Evolutionary conservation across 2,888 invertebrate genomes (phyloP).

Genomic region (Trachelus troglodyta): DNA sequence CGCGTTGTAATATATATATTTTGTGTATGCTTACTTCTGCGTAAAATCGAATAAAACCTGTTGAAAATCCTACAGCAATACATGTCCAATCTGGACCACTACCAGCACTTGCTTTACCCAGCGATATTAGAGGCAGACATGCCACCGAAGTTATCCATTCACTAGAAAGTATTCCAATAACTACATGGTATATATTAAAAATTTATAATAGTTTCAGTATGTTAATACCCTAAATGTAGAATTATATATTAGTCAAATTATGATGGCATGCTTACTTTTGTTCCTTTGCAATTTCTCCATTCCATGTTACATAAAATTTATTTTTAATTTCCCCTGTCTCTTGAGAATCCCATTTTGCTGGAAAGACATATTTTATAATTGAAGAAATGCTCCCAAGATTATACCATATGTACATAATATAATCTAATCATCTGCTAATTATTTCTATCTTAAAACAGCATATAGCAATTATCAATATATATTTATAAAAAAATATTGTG

Average conservation of each 20-base stretch:
- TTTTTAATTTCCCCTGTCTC: constrained; percentile 64
- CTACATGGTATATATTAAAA: constrained; percentile 2
- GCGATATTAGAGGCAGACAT: constrained; percentile 69
- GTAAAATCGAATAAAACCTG: constrained; percentile 88
- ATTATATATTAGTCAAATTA: neutral
- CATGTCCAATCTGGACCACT: constrained; percentile 94
- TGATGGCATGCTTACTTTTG: constrained; percentile 55
- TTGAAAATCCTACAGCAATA: constrained; percentile 85
- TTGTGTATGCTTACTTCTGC: constrained; percentile 73
- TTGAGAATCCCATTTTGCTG: constrained; percentile 74
- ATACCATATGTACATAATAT: neutral
- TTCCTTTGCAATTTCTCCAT: constrained; percentile 68
- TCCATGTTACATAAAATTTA: constrained; percentile 71
- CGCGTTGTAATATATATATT: neutral
- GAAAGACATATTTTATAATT: constrained; percentile 26
- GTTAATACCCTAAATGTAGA: neutral
- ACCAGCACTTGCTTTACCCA: constrained; percentile 68
- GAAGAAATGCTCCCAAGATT: neutral
- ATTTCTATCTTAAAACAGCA: neutral
- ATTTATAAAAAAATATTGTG: too few relatives aligned
- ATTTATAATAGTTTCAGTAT: constrained; percentile 4
- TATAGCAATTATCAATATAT: neutral
- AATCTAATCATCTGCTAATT: too few relatives aligned
- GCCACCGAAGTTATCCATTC: constrained; percentile 68
- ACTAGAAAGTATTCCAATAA: constrained; percentile 45